These are phyloP conservation scores for Drosophila chauvacae DNA, from an alignment of 1,140 invertebrate species.

Conservation along the genomic window DNA sequence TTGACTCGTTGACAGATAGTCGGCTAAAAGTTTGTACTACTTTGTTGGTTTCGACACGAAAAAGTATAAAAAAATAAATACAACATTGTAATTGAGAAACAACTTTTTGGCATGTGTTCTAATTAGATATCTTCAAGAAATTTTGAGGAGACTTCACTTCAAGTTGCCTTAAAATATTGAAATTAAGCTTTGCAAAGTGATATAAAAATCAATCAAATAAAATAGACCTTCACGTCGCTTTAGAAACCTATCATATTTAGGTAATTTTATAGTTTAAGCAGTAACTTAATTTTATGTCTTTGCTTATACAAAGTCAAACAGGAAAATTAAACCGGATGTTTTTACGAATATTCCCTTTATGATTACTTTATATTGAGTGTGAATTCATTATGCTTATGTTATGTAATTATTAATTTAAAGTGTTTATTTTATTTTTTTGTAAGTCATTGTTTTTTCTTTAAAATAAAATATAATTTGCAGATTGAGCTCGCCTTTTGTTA, in stretches of 20 bases:
- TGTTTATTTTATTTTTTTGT: neutral
- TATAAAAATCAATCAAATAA: neutral
- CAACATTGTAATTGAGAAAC: neutral
- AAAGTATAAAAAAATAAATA: constrained; percentile 6
- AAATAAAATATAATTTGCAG: constrained; percentile 43
- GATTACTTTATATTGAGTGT: neutral
- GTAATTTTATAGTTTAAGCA: neutral
- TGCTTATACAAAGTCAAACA: neutral
- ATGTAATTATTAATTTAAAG: constrained; percentile 7
- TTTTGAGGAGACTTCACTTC: no score
- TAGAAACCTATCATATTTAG: neutral
- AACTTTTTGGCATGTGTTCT: neutral
- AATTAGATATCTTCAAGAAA: neutral
- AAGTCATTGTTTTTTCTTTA: constrained; percentile 9
- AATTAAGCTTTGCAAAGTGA: neutral
- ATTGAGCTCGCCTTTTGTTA: constrained; percentile 47
- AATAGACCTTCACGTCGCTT: neutral
- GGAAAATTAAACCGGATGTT: neutral
- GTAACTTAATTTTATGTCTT: neutral
- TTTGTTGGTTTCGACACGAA: constrained; percentile 18
- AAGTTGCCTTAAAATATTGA: neutral
- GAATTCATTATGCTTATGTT: neutral
- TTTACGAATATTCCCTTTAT: neutral
- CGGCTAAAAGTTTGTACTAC: constrained; percentile 11
- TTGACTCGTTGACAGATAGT: constrained; percentile 53